phyloP scores from a whole-genome alignment of 2,888 invertebrate species.

The Coenonympha arcania region DNA sequence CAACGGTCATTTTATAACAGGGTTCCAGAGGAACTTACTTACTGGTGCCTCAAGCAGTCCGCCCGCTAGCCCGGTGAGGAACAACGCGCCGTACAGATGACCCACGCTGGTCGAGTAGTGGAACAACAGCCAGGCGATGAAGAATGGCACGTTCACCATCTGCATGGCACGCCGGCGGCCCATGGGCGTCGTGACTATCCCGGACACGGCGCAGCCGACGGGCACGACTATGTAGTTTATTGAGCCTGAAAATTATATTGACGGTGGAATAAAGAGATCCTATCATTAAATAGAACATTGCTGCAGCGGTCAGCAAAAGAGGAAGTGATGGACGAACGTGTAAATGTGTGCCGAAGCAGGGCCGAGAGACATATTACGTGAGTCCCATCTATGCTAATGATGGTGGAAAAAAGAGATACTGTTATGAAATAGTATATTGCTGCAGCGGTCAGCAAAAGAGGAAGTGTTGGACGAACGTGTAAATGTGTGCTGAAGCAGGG shows the following conservation, averaged over 20 bases:
- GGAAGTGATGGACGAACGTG: too few relatives aligned
- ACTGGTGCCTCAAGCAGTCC: constrained; percentile 87
- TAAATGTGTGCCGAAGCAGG: too few relatives aligned
- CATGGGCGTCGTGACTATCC: constrained; percentile 79
- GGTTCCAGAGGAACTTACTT: constrained; percentile 41
- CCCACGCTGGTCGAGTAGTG: constrained; percentile 76
- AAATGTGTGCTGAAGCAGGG: too few relatives aligned
- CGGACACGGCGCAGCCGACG: constrained; percentile 83
- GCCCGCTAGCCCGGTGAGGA: constrained; percentile 82
- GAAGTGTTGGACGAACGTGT: too few relatives aligned
- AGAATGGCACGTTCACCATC: constrained; percentile 81
- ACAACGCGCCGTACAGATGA: constrained; percentile 80
- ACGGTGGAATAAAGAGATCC: background rate
- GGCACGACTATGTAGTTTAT: constrained; percentile 86
- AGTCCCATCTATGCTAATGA: too few relatives aligned
- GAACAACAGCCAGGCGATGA: constrained; percentile 82
- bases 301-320: too few relatives aligned
- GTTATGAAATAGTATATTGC: too few relatives aligned
- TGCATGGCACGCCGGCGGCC: constrained; percentile 85
- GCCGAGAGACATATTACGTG: too few relatives aligned
- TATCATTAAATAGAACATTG: background rate
- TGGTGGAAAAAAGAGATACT: background rate
- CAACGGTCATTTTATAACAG: background rate
- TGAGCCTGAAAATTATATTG: constrained; percentile 74
- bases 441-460: too few relatives aligned